A percentile compares a stretch with the other conserved stretches of the same genome.
phyloP scores from a whole-genome alignment of 2,888 invertebrate genomes.

The Harpalus rubripes region DNA sequence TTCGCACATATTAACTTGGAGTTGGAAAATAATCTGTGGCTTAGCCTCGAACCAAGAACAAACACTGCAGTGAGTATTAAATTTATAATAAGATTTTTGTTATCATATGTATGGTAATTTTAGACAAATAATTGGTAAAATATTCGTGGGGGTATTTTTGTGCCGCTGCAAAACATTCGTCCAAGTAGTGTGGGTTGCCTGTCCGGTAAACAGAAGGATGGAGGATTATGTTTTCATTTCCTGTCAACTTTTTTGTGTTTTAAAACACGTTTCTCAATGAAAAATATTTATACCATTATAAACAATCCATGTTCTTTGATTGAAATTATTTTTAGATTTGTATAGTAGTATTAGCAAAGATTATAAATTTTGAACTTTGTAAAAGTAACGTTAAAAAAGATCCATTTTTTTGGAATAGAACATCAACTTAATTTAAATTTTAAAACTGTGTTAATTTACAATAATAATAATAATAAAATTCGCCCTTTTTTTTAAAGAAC shows the following conservation, averaged over 20 bases:
- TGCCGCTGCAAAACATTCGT: background rate
- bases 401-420: too few species aligned
- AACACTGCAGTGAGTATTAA: constrained; percentile 78
- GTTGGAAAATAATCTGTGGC: constrained; percentile 93
- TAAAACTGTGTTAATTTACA: too few species aligned
- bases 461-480: too few species aligned
- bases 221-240: constrained; percentile 1
- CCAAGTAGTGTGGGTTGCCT: background rate
- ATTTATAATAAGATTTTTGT: background rate
- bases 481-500: too few species aligned
- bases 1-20: constrained; percentile 94
- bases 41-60: constrained; percentile 88
- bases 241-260: background rate
- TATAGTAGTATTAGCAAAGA: too few species aligned
- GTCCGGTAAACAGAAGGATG: background rate
- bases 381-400: too few species aligned
- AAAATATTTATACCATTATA: too few species aligned
- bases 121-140: background rate
- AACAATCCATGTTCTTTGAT: too few species aligned
- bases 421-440: too few species aligned
- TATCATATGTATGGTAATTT: too few species aligned
- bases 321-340: too few species aligned
- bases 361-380: too few species aligned
- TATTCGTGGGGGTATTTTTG: background rate
- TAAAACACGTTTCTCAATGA: background rate